Evolutionary conservation across 1,140 invertebrate genomes (phyloP).

Genomic region (Drosophila burlai): DNA sequence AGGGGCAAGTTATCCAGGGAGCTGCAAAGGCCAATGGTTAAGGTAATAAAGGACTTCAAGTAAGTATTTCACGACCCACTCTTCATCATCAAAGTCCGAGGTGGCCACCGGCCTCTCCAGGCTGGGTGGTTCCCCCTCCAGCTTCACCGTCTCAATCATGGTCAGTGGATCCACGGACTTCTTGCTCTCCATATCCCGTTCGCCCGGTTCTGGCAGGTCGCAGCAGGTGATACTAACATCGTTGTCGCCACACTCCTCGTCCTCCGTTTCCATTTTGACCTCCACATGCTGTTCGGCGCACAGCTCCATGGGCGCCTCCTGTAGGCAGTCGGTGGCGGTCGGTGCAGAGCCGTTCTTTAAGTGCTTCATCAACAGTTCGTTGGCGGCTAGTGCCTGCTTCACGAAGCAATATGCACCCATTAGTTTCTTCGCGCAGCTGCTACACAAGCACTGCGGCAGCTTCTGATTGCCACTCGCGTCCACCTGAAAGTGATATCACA

Average conservation of each 20-base stretch:
- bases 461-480: slow-evolving; percentile 24
- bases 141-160: slow-evolving; percentile 65
- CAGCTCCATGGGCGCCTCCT: slow-evolving; percentile 67
- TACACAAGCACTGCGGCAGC: slow-evolving; percentile 63
- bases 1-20: slow-evolving; percentile 66
- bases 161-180: slow-evolving; percentile 62
- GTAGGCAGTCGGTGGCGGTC: slow-evolving; percentile 52
- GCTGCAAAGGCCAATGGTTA: slow-evolving; percentile 21
- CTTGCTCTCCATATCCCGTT: slow-evolving; percentile 38
- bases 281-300: slow-evolving; percentile 74
- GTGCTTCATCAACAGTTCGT: slow-evolving; percentile 61
- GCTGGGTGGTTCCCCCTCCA: slow-evolving; percentile 35
- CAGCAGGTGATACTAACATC: slow-evolving; percentile 62
- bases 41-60: background rate
- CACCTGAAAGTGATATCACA: slow-evolving; percentile 19
- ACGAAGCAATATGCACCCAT: slow-evolving; percentile 61
- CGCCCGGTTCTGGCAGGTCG: slow-evolving; percentile 47
- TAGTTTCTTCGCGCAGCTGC: slow-evolving; percentile 55
- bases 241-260: slow-evolving; percentile 51
- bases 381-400: slow-evolving; percentile 63
- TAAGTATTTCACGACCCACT: slow-evolving; percentile 28
- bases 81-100: slow-evolving; percentile 63
- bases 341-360: slow-evolving; percentile 19
- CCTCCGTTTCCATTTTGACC: slow-evolving; percentile 69
- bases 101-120: background rate